Base-by-base conservation (phyloP, 1,140 invertebrate genomes). In the Sarcophaga peregrina region DNA sequence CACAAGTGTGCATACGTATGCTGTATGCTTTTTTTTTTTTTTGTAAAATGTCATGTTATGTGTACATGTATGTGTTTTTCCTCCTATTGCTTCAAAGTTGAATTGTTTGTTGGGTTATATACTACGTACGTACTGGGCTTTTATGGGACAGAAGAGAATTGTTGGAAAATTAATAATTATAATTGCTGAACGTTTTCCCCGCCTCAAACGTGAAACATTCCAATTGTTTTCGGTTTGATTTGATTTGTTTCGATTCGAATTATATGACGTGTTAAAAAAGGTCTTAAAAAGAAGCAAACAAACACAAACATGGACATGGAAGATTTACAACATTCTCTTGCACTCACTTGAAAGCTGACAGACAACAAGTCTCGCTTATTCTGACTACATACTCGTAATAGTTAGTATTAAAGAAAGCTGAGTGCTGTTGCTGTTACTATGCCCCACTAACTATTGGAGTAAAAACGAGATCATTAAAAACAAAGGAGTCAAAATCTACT, bases 401-500 rank as follows among this genome's bases (percentile, higher is more conserved):
- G n/a, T n/a, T 52, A 52, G 25, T 37, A 52, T 10, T 52, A 5
- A 52, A 5, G 13, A 52, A 52, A 52, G 5, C 8, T 5, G 50
- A 37, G 1, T 68, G 62, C 8, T 6, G 9, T 37, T 37, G 25
- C 25, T 37, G 25, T 37, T 37, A 37, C 25, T 37, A 37, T 37
- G 25, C 25, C 25, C 25, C 25, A 37, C 25, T 37, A 37, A 37
- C 25, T 37, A 37, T 37, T 37, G 25, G 25, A 20, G 62, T 17
- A 20, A 68, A 68, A 68, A 68, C 62, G 62, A 68, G 62, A 68
- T 68, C 62, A 68, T 68, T 68, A 68, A 68, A 68, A 68, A 68
- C 17, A 68, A 68, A 62, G 11, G 15, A 37, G 4, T 37, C 25
- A 62, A 62, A 68, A 25, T 68, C n/a, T 7, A 9, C n/a, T 7